Percentiles rank a stretch among this genome's conserved stretches.
phyloP scores from a whole-genome alignment of 2,113 vertebrate genomes.

The Peucedramus taeniatus region DNA sequence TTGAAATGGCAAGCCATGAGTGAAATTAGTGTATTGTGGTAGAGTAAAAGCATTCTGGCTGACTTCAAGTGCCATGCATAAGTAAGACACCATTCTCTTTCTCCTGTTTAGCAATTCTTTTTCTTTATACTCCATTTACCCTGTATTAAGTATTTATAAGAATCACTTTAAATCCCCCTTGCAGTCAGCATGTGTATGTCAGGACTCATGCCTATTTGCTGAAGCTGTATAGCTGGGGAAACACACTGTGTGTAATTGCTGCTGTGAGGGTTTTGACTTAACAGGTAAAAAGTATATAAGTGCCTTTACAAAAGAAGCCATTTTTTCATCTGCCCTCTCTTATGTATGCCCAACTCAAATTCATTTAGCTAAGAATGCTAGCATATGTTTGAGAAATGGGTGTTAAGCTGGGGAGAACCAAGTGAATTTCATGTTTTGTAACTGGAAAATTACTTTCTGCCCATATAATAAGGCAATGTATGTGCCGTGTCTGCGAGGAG shows the following conservation, averaged over 20 bases:
- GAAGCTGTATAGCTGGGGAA: background rate
- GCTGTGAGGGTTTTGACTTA: background rate
- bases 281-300: background rate
- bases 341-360: background rate
- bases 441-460: background rate
- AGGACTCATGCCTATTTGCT: background rate
- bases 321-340: background rate
- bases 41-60: background rate
- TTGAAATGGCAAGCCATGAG: constrained; percentile 3
- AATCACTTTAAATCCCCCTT: constrained; percentile 2
- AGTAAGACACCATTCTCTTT: background rate
- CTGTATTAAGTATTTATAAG: constrained; percentile 13
- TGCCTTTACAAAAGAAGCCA: background rate
- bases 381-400: background rate
- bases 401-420: background rate
- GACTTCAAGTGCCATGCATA: background rate
- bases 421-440: background rate
- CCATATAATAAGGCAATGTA: background rate
- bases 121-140: background rate
- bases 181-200: background rate
- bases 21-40: background rate
- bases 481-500: background rate
- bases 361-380: constrained; percentile 6
- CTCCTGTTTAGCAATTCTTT: background rate
- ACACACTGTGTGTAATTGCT: background rate